Base-by-base conservation (phyloP, 2,797 vertebrate genomes). In the Crenuchus spilurus region DNA sequence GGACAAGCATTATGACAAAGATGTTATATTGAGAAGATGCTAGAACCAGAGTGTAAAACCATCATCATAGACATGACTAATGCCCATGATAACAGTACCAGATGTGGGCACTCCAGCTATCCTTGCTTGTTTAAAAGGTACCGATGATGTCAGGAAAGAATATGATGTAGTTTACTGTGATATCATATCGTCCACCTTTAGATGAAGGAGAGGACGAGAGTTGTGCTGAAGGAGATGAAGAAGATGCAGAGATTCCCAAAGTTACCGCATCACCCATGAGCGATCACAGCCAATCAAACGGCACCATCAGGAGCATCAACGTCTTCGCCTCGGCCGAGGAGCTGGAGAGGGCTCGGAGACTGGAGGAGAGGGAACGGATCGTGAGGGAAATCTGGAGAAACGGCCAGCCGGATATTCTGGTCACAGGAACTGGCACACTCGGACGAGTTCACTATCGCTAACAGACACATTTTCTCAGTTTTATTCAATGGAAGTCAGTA, bases 331-430 rank as follows among this genome's bases (percentile, higher is more conserved):
- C 95, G 0, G 95, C 90, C 0, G 95, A 96, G 82, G 95, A 96
- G 88, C 91, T 96, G 82, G 95, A 96, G 87, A 90, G 93, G 69
- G 95, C 95, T 0, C 89, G 95, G 2, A 87, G 95, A 0, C 88
- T 97, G 83, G 95, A 96, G 86, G 94, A 97, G 86, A 86, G 95
- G 64, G 95, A 97, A 49, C 89, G 94, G 39, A 95, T 97, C 63
- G 92, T 97, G 82, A 88, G 94, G 63, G 95, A 96, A 87, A 97
- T 96, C 85, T 97, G 95, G 95, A 95, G 97, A 91, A 98, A 98
- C 0, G 95, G 96, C 1, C 96, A 98, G 87, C 96, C 96, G 0
- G 97, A 98, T 84, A 92, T 95, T 30, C 92, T 96, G 0, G 90
- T 89, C 14, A 95, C 94, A 2, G 89, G 96, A 44, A 98, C 91